These are phyloP conservation scores for Heteromormyrus szaboi DNA, from an alignment of 2,797 vertebrate species.

Conservation along the genomic window DNA sequence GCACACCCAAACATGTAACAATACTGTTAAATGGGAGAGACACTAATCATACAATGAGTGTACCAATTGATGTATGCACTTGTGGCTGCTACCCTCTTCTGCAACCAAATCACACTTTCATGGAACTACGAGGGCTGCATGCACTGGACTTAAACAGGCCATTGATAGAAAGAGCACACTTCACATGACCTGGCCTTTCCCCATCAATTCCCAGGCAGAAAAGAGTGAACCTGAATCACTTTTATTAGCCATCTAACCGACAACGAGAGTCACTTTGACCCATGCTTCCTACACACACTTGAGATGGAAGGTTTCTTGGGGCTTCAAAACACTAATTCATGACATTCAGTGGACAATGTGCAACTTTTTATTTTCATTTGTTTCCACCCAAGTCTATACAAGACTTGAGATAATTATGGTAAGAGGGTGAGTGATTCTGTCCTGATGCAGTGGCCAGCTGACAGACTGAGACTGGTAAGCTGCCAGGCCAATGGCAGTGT, in stretches of 20 bases:
- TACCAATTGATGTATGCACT: background rate
- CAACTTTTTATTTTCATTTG: background rate
- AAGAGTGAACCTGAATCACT: background rate
- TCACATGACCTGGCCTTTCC: background rate
- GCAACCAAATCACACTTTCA: background rate
- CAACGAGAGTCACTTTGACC: background rate
- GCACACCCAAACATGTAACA: background rate
- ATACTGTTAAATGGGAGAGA: background rate
- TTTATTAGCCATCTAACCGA: background rate
- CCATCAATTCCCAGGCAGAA: background rate
- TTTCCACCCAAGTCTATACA: background rate
- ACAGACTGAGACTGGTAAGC: background rate
- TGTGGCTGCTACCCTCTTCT: background rate
- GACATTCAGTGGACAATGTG: background rate
- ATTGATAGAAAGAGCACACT: background rate
- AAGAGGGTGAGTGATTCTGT: background rate
- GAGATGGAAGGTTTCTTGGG: background rate
- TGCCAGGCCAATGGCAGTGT: background rate
- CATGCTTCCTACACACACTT: background rate
- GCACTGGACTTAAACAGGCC: background rate
- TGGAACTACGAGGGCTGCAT: background rate
- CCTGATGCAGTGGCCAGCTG: background rate
- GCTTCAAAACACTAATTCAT: background rate
- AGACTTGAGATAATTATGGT: slow-evolving; percentile 1
- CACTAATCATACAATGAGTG: background rate